Conservation (phyloP, 1,140 invertebrate genomes). For the Aleiodes sp. region DNA sequence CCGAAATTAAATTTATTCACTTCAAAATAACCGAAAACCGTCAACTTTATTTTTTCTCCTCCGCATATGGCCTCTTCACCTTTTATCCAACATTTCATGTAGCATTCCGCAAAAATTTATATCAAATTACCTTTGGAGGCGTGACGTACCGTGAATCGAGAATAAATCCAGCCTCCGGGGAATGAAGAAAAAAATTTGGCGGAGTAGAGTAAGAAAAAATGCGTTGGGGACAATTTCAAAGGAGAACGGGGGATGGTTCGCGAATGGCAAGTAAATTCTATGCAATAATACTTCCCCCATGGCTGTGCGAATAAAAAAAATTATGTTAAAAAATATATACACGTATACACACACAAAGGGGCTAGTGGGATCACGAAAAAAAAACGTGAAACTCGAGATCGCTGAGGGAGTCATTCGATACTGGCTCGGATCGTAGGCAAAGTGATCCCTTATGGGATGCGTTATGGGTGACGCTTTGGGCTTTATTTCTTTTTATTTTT, state of each 20-base stretch:
- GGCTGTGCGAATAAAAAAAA: constrained; percentile 8
- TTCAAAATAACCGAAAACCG: too few species aligned
- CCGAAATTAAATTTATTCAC: too few species aligned
- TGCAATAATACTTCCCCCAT: constrained; percentile 10
- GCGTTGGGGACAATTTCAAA: constrained; percentile 10
- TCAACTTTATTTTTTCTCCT: background rate
- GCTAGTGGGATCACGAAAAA: constrained; percentile 23
- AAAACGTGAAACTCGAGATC: constrained; percentile 26
- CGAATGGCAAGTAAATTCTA: constrained; percentile 9
- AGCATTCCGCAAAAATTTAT: background rate
- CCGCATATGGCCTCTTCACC: background rate
- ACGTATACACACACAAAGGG: constrained; percentile 17
- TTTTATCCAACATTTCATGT: background rate
- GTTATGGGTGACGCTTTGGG: constrained; percentile 14
- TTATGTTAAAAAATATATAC: constrained; percentile 16
- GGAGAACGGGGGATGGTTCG: background rate
- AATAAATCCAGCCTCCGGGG: constrained; percentile 19
- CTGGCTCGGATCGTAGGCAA: constrained; percentile 16
- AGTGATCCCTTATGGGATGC: constrained; percentile 31
- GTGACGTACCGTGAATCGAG: background rate
- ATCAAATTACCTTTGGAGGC: background rate
- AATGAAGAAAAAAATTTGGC: background rate
- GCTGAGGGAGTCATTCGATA: constrained; percentile 28
- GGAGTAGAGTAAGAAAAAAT: constrained; percentile 10
- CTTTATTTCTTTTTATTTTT: constrained; percentile 20